Evolutionary conservation across 92 coral and sea anemone species (phyloP).

Genomic region (Zoanthus solanderi): DNA sequence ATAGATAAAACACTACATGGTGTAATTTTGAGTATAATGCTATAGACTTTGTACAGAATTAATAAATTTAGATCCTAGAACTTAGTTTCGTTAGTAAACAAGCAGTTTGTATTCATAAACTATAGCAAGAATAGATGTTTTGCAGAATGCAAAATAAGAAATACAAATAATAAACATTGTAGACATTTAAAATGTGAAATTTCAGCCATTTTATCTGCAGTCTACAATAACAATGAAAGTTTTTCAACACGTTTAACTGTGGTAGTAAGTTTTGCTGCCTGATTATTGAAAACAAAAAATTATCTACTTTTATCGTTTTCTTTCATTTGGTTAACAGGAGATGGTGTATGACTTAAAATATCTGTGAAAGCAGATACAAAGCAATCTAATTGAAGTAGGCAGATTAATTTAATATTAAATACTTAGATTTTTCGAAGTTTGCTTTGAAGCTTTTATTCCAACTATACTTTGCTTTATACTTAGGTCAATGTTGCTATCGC

Average conservation of each 20-base stretch:
- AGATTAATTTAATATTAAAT: not conserved
- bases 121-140: not conserved
- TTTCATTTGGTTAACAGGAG: not conserved
- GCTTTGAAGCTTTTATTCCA: not conserved
- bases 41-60: not conserved
- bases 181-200: not conserved
- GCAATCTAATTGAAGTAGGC: not conserved
- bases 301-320: not conserved
- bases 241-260: not conserved
- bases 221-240: not conserved
- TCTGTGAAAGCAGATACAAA: not conserved
- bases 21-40: constrained; percentile 6
- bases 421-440: too few relatives aligned
- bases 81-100: not conserved
- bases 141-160: not conserved
- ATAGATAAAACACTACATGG: not conserved
- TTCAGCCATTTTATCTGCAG: not conserved
- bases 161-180: not conserved
- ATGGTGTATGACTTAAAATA: not conserved
- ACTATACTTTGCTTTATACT: not conserved
- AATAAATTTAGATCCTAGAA: not conserved
- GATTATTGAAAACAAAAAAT: not conserved
- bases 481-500: not conserved
- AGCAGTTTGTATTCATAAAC: not conserved
- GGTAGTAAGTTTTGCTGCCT: not conserved